Conservation (phyloP, 2,888 invertebrate species). For the Cyrtodaria siliqua region DNA sequence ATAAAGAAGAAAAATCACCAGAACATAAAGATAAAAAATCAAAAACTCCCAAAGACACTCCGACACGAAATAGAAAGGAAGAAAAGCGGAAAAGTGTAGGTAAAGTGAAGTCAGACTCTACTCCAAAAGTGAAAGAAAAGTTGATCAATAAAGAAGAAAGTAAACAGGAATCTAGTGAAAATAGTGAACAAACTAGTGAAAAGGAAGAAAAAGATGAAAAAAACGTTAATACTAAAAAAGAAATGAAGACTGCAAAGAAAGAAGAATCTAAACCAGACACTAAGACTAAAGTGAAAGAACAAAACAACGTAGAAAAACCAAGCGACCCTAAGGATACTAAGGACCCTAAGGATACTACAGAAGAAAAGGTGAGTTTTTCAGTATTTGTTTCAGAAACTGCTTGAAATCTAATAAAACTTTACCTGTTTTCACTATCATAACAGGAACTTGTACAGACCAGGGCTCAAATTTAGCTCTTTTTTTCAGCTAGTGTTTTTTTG, state of each 20-base stretch:
- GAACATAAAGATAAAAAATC: constrained; percentile 19
- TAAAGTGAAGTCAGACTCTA: constrained; percentile 7
- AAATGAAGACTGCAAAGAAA: constrained; percentile 14
- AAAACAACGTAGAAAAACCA: constrained; percentile 9
- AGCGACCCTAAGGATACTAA: constrained; percentile 18
- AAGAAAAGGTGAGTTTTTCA: too few relatives aligned
- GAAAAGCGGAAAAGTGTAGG: not conserved
- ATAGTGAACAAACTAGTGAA: constrained; percentile 4
- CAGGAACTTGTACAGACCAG: too few relatives aligned
- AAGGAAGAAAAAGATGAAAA: constrained; percentile 38
- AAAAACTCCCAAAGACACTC: constrained; percentile 16
- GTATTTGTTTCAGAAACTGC: too few relatives aligned
- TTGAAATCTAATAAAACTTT: too few relatives aligned
- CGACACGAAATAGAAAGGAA: constrained; percentile 9
- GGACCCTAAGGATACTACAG: too few relatives aligned
- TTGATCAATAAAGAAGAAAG: constrained; percentile 18
- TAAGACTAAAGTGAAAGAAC: constrained; percentile 14
- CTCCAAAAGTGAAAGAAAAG: constrained; percentile 53
- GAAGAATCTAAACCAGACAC: constrained; percentile 20
- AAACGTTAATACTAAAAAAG: constrained; percentile 30
- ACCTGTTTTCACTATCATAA: too few relatives aligned
- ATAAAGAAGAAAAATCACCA: constrained; percentile 17
- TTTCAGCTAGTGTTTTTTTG: too few relatives aligned
- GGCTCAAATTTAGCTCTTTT: too few relatives aligned
- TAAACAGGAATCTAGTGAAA: constrained; percentile 9